These are phyloP conservation scores for Crotophaga sulcirostris DNA, from an alignment of 2,113 vertebrate species.

Conservation along the genomic window DNA sequence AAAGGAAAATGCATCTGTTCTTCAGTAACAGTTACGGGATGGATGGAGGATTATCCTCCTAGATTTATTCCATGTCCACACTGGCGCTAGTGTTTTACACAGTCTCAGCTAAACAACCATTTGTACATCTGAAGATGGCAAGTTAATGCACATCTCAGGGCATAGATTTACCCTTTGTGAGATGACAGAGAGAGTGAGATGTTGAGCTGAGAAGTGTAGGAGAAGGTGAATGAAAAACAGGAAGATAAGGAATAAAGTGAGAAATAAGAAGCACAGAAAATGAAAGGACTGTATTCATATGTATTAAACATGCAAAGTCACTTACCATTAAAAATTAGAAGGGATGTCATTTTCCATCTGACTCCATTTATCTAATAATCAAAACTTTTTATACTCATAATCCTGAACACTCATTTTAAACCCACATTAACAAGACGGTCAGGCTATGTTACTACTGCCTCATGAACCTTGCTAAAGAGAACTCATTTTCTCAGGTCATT, in stretches of 20 bases:
- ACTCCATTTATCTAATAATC: constrained; percentile 35
- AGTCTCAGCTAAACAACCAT: background rate
- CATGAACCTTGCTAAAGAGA: constrained; percentile 16
- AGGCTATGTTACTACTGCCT: background rate
- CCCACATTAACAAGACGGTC: background rate
- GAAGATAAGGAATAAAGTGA: background rate
- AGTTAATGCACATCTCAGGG: background rate
- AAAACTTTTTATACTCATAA: background rate
- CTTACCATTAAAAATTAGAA: constrained; percentile 26
- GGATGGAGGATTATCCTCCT: background rate
- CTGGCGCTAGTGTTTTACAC: background rate
- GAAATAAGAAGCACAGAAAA: background rate
- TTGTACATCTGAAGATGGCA: background rate
- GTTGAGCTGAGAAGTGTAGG: background rate
- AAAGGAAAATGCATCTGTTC: background rate
- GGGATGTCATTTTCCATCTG: background rate
- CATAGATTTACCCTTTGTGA: background rate
- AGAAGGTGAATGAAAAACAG: background rate
- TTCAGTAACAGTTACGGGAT: background rate
- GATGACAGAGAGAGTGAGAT: fast-evolving
- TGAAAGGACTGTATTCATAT: background rate
- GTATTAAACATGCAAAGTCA: background rate
- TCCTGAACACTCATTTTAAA: constrained; percentile 18
- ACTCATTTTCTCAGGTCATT: constrained; percentile 46
- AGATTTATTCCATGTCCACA: background rate